Base-by-base conservation (phyloP, 2,797 vertebrate genomes). In the Cryptoprocta ferox region DNA sequence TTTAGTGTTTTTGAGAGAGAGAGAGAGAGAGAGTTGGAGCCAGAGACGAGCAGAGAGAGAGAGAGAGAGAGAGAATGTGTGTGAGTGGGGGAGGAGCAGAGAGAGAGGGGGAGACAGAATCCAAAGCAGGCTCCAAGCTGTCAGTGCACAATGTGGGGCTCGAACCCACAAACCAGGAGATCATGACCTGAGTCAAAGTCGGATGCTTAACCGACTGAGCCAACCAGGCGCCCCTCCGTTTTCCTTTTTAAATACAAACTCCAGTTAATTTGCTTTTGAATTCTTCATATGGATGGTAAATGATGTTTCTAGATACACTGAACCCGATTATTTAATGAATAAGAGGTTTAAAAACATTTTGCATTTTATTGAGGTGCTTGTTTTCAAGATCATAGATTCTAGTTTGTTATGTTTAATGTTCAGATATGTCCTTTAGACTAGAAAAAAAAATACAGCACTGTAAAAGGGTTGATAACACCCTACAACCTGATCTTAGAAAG, bases 181-280 rank as follows among this genome's bases (percentile, higher is more conserved):
- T 73, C 8, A 14, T 45, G 73, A 59, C 56, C 21, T 59, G 56
- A 53, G 53, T 18, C 2, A 18, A 53, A 75, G 39, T 75, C 37
- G 2, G 39, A 16, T 6, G 7, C 39, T 30, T 8, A 28, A 14
- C 26, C 42, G 39, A 75, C 71, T 45, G 26, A 32, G 28, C 73
- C 28, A 32, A 8, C 42, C 42, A 42, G 39, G 42, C 0, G 2
- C 28, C 42, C 42, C 10, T 9, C 56, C 14, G 9, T 71, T 96
- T 91, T 93, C 26, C 53, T 89, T 96, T 95, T 96, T 84, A 91
- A 94, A 88, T 84, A 89, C 50, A 91, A 85, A 30, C 71, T 93
- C 30, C 42, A 73, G 73, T 92, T 88, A 75, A 70, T 79, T 79
- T 97, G 63, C 66, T 85, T 95, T 89, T 48, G 32, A 96, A 90